Evolutionary conservation across 2,113 vertebrate genomes (phyloP), one percentile per base, ranked within the genome.

Genomic region (Pyxicephalus adspersus): DNA sequence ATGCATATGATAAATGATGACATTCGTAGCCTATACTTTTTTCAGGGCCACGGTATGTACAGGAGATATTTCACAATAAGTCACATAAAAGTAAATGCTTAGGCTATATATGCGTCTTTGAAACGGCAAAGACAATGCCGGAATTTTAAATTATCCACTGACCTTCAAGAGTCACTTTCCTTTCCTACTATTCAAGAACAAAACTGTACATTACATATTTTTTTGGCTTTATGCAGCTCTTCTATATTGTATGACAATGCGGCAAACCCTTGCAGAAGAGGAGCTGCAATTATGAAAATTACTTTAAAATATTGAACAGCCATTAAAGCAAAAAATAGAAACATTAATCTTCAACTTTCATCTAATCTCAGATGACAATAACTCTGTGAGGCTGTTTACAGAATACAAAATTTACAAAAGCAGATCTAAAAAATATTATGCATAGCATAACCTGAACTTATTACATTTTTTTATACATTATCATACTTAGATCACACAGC

Each of bases 271-370:
- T 31, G 70, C 22, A 34, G 23, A 73, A 58, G 58, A 61, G 11
- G 52, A 73, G 52, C 70, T 17, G 52, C 54, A 57, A 73, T 73
- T 55, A 73, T 73, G 70, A 73, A 73, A 73, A 73, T 73, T 58
- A 58, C 70, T 58, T 73, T 73, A 73, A 73, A 73, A 73, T 73
- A 73, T 29, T 73, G 26, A 16, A 28, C n/a, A 34, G 70, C 54
- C 70, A 23, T 73, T 73, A 58, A 34, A 28, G 70, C 18, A 72
- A 73, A 45, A 73, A 73, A 73, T 34, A 34, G 28, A 57, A 57
- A 57, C n/a, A 73, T 73, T 55, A 58, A 73, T 73, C 28, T 19
- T 58, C 4, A 73, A 34, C 51, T 73, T 54, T 29, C 51, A 38
- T 58, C 13, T 13, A 17, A 28, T 22, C 15, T 73, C 57, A 34